These are phyloP conservation scores for Sarcophilus harrisii DNA, from an alignment of 2,797 vertebrate species.

Conservation along the genomic window DNA sequence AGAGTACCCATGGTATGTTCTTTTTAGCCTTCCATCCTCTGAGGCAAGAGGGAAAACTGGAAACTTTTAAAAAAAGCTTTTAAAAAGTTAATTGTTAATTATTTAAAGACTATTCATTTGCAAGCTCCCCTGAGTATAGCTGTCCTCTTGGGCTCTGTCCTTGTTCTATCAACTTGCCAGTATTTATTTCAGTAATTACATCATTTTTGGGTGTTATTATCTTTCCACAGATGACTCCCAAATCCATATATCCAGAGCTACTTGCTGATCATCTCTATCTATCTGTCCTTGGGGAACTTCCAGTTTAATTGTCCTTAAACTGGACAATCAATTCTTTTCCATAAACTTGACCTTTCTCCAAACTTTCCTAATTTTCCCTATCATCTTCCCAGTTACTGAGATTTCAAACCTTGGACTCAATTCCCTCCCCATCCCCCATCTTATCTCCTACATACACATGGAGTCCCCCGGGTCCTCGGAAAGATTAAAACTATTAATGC, in stretches of 20 bases:
- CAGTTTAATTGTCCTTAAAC: background rate
- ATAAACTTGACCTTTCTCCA: background rate
- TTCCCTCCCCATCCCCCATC: background rate
- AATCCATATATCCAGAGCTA: background rate
- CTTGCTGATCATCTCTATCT: background rate
- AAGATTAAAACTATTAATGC: background rate
- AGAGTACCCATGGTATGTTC: background rate
- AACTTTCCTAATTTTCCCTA: background rate
- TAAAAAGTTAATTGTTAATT: background rate
- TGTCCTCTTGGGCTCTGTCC: background rate
- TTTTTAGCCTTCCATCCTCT: background rate
- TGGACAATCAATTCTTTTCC: background rate
- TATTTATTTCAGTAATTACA: background rate
- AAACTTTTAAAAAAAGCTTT: background rate
- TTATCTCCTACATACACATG: background rate
- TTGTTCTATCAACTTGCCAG: background rate
- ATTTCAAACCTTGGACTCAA: background rate
- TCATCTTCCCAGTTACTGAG: background rate
- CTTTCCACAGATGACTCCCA: background rate
- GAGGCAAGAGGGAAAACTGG: background rate
- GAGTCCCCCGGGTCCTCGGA: background rate
- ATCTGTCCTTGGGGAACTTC: background rate
- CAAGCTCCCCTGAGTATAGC: background rate
- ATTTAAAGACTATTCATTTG: background rate
- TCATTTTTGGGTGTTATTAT: background rate